A percentile compares a stretch with the other conserved stretches of the same genome.
Evolutionary conservation across 2,113 vertebrate species (phyloP).

Genomic region (Laticauda laticaudata): DNA sequence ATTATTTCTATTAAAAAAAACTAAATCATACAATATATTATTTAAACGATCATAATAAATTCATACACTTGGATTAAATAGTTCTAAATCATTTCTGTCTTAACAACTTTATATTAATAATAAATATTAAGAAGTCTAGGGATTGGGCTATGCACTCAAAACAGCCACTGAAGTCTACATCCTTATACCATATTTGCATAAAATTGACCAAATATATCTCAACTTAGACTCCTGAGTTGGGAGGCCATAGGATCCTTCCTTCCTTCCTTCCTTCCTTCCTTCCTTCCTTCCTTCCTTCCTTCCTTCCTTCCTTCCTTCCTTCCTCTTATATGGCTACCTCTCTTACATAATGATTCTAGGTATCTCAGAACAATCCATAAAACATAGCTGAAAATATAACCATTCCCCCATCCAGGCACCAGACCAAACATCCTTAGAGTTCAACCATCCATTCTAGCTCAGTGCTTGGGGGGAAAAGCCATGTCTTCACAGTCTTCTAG

Average conservation of each 20-base stretch:
- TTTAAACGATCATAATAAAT: background rate
- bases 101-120: background rate
- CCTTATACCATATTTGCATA: background rate
- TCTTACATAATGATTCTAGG: too few species aligned
- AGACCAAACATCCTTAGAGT: background rate
- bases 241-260: background rate
- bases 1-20: background rate
- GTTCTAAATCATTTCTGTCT: background rate
- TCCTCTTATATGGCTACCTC: too few species aligned
- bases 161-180: background rate
- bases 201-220: background rate
- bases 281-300: too few species aligned
- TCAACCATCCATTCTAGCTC: background rate
- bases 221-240: background rate
- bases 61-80: background rate
- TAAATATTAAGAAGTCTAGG: background rate
- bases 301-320: too few species aligned
- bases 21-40: background rate
- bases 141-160: background rate
- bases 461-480: background rate
- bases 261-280: too few species aligned
- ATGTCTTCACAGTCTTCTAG: background rate
- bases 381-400: background rate
- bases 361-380: background rate
- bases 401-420: background rate